A percentile compares a stretch with the other conserved stretches of the same genome.
phyloP scores from a whole-genome alignment of 2,113 vertebrate species.

The Alectura lathami region DNA sequence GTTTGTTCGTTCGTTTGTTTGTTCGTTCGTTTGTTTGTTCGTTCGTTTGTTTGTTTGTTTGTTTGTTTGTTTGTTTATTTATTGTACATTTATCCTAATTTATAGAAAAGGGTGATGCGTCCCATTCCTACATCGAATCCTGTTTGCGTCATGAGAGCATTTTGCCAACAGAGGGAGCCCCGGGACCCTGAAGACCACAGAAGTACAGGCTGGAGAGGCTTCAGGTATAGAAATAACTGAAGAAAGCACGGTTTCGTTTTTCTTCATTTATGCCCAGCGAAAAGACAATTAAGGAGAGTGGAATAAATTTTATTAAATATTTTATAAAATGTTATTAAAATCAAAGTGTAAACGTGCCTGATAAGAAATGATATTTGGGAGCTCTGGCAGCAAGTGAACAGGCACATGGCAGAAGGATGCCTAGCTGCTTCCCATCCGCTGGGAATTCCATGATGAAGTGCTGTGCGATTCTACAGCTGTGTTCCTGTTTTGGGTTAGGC shows the following conservation, averaged over 20 bases:
- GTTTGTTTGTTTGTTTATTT: too few relatives aligned
- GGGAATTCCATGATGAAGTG: neutral
- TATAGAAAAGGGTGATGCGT: neutral
- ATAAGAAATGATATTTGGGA: neutral
- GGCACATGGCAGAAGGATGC: neutral
- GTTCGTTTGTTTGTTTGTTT: too few relatives aligned
- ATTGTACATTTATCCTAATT: too few relatives aligned
- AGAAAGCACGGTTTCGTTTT: neutral
- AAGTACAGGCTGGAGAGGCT: neutral
- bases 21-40: too few relatives aligned
- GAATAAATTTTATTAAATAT: neutral
- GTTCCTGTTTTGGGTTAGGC: neutral
- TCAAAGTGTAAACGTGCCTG: neutral
- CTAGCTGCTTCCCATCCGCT: neutral
- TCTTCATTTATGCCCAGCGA: neutral
- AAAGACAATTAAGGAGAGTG: neutral
- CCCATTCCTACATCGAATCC: accelerated
- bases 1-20: too few relatives aligned
- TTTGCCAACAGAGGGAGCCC: neutral
- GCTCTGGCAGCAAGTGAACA: neutral
- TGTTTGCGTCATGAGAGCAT: neutral
- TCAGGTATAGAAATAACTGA: neutral
- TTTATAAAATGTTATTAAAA: neutral
- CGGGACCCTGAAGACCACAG: neutral
- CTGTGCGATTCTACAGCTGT: neutral